phyloP scores from a whole-genome alignment of 2,888 invertebrate species.

The Hedya salicella region DNA sequence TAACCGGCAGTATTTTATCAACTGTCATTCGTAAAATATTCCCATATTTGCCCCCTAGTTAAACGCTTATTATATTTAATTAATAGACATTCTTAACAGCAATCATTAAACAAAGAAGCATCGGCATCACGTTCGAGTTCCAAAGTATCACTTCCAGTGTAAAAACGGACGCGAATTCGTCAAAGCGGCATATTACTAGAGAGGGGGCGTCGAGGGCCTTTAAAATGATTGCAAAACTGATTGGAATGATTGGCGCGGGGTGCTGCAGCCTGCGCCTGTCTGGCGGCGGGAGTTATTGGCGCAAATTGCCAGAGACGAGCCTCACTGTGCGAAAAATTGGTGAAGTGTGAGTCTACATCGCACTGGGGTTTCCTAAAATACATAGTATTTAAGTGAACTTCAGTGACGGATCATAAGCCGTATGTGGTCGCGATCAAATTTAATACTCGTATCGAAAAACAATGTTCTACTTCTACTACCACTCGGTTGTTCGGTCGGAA shows the following conservation, averaged over 20 bases:
- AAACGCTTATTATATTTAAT: no score
- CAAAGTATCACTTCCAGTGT: conserved; percentile 27
- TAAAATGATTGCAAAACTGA: conserved; percentile 73
- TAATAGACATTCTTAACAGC: neutral
- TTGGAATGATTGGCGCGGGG: conserved; percentile 68
- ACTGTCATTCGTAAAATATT: no score
- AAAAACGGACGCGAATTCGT: conserved; percentile 31
- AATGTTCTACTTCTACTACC: no score
- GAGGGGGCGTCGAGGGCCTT: conserved; percentile 50
- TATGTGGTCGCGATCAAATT: no score
- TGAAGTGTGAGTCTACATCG: conserved; percentile 1
- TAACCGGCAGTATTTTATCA: no score
- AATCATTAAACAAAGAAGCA: neutral
- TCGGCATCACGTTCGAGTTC: neutral
- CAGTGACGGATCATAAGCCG: no score
- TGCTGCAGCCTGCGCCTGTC: conserved; percentile 25
- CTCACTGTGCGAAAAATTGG: conserved; percentile 11
- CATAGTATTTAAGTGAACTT: no score
- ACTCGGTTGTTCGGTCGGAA: no score
- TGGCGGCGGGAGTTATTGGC: conserved; percentile 20
- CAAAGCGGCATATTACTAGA: conserved; percentile 41
- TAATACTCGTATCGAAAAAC: no score
- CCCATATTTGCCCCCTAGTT: no score
- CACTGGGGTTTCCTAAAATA: no score
- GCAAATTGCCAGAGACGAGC: conserved; percentile 23